Base-by-base conservation (phyloP, 2,113 vertebrate species). In the Strigops habroptila region DNA sequence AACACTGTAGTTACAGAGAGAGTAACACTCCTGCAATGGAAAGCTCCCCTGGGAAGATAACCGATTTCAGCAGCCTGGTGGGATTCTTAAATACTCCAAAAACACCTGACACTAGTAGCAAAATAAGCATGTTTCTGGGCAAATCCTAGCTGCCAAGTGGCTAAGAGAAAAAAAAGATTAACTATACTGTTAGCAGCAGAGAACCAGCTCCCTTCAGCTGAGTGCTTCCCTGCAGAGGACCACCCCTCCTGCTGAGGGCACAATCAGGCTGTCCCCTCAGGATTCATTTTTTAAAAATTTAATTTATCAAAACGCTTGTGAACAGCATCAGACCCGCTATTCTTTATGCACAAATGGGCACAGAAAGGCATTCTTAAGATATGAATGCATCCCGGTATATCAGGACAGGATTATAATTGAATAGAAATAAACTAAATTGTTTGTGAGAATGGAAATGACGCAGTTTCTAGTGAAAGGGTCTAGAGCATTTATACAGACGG, bases 401-500 rank as follows among this genome's bases (percentile, higher is more conserved):
- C 85, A 94, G 51, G 76, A 86, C 60, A 91, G 62, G 78, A 78
- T 90, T 81, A 67, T 53, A 94, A 95, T 19, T 67, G 93, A 89
- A 95, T 33, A 8, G 67, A 92, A 96, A 90, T 86, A 74, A 87
- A 92, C 7, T 9, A 52, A 93, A 85, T 30, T 85, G 67, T 90
- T 85, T 90, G 76, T 82, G 68, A 94, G 68, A 93, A 81, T 25
- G 55, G 71, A 90, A 96, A 68, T 31, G 24, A 86, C 0, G 21
- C 31, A 46, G 46, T 88, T 88, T 75, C 76, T 8, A 22, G 69
- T 31, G 60, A 91, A 90, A 93, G 55, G 39, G 52, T 75, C 76
- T 77, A 27, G 16, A 83, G 73, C 64, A 48, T 48, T 90, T 71
- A 46, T 52, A 81, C 18, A 62, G 59, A 78, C 37, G 51, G 59